phyloP scores from a whole-genome alignment of 2,888 invertebrate species.

The Amaurobius ferox region DNA sequence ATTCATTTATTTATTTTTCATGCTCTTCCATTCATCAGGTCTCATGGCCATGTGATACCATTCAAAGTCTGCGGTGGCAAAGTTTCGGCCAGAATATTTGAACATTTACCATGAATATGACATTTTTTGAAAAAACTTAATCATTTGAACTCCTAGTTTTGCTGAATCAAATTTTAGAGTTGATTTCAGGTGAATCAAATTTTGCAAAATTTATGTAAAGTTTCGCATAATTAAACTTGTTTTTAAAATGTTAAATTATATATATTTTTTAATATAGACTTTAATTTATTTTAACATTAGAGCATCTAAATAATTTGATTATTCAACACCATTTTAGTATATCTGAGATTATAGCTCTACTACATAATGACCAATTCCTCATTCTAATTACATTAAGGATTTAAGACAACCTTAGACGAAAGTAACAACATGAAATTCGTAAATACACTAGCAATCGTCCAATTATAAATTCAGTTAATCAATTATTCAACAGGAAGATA shows the following conservation, averaged over 20 bases:
- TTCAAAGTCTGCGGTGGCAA: constrained; percentile 59
- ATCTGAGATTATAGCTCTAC: no score
- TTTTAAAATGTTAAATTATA: constrained; percentile 59
- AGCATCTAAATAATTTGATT: no score
- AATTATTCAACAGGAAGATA: no score
- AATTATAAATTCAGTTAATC: no score
- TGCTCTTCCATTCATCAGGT: constrained; percentile 68
- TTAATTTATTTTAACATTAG: no score
- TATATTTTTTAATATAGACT: no score
- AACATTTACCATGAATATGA: background rate
- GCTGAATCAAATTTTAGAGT: constrained; percentile 37
- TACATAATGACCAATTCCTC: no score
- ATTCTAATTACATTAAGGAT: no score
- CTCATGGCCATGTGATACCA: constrained; percentile 65
- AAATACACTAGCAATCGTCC: no score
- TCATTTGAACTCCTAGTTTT: constrained; percentile 59
- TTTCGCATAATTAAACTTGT: constrained; percentile 61
- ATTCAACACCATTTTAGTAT: no score
- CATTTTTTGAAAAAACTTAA: constrained; percentile 26
- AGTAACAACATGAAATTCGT: no score
- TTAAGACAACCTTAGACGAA: no score
- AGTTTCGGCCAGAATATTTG: constrained; percentile 25
- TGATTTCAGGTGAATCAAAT: constrained; percentile 54
- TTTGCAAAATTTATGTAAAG: constrained; percentile 55
- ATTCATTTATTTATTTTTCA: constrained; percentile 26